phyloP scores from a whole-genome alignment of 1,140 invertebrate species.

The Saxidomus purpurata region DNA sequence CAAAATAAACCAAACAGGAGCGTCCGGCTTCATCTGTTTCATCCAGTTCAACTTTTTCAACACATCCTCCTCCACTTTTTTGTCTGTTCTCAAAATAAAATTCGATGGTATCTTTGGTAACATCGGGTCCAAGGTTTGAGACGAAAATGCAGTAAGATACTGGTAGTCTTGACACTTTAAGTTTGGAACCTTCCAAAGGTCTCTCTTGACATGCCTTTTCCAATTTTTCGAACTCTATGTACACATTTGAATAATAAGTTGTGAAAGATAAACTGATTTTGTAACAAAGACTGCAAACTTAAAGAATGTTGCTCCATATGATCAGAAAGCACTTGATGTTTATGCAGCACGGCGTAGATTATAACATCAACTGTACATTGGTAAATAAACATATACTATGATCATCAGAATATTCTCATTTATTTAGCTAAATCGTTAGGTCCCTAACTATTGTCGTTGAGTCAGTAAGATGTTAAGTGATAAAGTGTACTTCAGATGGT shows the following conservation, averaged over 20 bases:
- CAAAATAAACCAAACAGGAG: slow-evolving; percentile 47
- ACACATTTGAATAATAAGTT: not conserved
- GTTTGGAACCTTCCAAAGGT: slow-evolving; percentile 15
- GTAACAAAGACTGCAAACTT: not conserved
- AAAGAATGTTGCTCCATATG: too few species aligned
- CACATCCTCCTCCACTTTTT: slow-evolving; percentile 33
- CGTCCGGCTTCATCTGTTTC: not conserved
- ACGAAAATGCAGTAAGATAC: slow-evolving; percentile 52
- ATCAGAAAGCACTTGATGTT: not conserved
- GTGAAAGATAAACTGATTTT: too few species aligned
- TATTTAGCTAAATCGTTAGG: too few species aligned
- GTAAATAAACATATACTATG: too few species aligned
- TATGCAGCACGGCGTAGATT: too few species aligned
- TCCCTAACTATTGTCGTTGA: too few species aligned
- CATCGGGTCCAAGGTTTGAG: slow-evolving; percentile 16
- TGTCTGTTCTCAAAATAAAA: slow-evolving; percentile 59
- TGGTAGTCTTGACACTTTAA: slow-evolving; percentile 20
- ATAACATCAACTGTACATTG: too few species aligned
- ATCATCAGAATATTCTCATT: too few species aligned
- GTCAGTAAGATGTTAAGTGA: too few species aligned
- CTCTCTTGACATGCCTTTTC: slow-evolving; percentile 12
- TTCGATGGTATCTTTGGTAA: slow-evolving; percentile 48
- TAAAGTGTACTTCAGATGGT: too few species aligned
- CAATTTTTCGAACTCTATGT: slow-evolving; percentile 1
- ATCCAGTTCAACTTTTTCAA: slow-evolving; percentile 27